Conservation (phyloP, 1,140 invertebrate species). For the Meloidogyne floridensis region DNA sequence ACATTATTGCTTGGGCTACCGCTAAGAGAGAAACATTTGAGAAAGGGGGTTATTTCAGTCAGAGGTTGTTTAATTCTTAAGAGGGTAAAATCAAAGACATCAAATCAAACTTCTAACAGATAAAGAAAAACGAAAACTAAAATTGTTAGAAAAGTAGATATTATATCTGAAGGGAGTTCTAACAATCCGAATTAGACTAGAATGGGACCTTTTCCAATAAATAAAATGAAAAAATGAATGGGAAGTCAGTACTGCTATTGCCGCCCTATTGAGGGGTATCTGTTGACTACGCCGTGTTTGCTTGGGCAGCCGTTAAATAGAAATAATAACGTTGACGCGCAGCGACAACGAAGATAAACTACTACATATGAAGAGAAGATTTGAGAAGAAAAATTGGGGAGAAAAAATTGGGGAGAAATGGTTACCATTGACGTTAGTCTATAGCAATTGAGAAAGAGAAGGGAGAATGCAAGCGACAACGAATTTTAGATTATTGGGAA, state of each 20-base stretch:
- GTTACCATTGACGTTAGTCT: neutral
- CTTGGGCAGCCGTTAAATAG: neutral
- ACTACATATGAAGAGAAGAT: neutral
- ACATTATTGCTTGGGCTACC: neutral
- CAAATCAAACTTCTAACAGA: too few species aligned
- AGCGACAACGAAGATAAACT: neutral
- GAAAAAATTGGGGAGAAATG: neutral
- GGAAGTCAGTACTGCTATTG: neutral
- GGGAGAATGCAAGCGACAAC: neutral
- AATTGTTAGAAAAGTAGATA: too few species aligned
- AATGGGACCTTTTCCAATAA: too few species aligned
- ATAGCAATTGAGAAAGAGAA: neutral
- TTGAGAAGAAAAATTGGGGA: neutral
- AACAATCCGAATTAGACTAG: too few species aligned
- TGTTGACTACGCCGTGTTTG: neutral
- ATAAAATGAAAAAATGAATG: too few species aligned
- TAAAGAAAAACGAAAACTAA: too few species aligned
- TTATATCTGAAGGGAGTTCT: too few species aligned
- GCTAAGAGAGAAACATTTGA: neutral
- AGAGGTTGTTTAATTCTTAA: neutral
- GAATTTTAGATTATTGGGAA: neutral
- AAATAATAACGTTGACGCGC: constrained; percentile 2
- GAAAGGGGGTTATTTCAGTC: neutral
- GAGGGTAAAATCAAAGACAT: neutral
- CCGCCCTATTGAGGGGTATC: neutral